Conservation (phyloP, 2,797 vertebrate genomes). For the Danio albolineatus region DNA sequence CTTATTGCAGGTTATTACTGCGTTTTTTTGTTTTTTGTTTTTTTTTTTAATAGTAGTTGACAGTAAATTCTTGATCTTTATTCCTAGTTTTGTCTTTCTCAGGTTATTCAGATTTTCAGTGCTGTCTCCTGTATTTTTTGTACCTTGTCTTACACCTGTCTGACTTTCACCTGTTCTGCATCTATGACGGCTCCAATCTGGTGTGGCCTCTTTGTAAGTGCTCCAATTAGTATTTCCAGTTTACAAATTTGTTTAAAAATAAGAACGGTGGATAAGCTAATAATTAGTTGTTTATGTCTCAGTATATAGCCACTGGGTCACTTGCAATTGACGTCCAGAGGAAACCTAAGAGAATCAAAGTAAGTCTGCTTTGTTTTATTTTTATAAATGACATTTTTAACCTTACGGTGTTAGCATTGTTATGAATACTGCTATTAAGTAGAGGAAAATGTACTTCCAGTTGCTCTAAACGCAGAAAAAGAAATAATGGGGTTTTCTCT, state of each 20-base stretch:
- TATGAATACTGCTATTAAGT: too few species aligned
- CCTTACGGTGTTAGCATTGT: too few species aligned
- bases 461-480: too few species aligned
- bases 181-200: slow-evolving; percentile 73
- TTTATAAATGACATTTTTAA: background rate
- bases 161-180: slow-evolving; percentile 75
- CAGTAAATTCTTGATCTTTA: background rate
- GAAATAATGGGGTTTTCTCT: too few species aligned
- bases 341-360: slow-evolving; percentile 74
- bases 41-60: background rate
- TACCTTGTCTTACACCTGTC: slow-evolving; percentile 72
- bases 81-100: background rate
- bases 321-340: slow-evolving; percentile 73
- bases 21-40: background rate
- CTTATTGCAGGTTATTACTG: background rate
- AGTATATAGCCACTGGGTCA: slow-evolving; percentile 75
- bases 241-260: background rate
- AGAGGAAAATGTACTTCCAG: too few species aligned
- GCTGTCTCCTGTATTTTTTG: slow-evolving; percentile 70
- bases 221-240: background rate
- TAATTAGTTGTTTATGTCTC: slow-evolving; percentile 2
- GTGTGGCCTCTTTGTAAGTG: slow-evolving; percentile 76
- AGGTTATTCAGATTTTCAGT: slow-evolving; percentile 76
- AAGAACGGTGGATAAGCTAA: too few species aligned
- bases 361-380: slow-evolving; percentile 46